Evolutionary conservation across 2,113 vertebrate genomes (phyloP).

Genomic region (Oxygymnocypris stewartii): DNA sequence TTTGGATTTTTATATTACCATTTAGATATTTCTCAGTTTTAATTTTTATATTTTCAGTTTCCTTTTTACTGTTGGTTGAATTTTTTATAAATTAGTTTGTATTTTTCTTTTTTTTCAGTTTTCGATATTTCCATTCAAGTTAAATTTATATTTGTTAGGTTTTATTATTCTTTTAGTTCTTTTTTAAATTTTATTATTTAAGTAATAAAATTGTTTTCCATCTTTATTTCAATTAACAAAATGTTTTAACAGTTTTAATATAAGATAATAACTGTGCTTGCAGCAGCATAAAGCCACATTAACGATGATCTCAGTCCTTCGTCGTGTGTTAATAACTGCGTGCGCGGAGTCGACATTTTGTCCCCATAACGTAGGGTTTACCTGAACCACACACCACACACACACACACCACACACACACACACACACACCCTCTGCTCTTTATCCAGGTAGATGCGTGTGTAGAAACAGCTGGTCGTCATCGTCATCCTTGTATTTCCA

Average conservation of each 20-base stretch:
- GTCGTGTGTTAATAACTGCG: not conserved
- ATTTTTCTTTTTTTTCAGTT: not conserved
- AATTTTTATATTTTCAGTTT: not conserved
- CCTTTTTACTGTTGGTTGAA: not conserved
- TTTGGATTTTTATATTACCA: not conserved
- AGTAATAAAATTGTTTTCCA: too few relatives aligned
- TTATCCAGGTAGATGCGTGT: conserved; percentile 78
- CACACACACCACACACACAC: conserved; percentile 61
- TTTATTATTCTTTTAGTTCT: not conserved
- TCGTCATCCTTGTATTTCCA: conserved; percentile 79
- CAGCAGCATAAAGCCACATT: not conserved
- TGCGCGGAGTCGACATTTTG: too few relatives aligned
- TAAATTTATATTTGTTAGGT: not conserved
- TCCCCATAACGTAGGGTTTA: too few relatives aligned
- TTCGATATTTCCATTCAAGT: not conserved
- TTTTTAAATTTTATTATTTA: too few relatives aligned
- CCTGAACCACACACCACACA: too few relatives aligned
- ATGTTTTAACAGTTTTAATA: not conserved
- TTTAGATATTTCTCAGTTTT: not conserved
- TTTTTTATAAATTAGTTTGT: too few relatives aligned
- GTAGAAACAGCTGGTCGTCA: conserved; percentile 80
- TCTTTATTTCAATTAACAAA: too few relatives aligned
- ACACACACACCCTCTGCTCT: conserved; percentile 68
- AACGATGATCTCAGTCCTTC: not conserved
- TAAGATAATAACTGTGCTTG: not conserved